Evolutionary conservation across 2,113 vertebrate species (phyloP).

Genomic region (Neomonachus schauinslandi): DNA sequence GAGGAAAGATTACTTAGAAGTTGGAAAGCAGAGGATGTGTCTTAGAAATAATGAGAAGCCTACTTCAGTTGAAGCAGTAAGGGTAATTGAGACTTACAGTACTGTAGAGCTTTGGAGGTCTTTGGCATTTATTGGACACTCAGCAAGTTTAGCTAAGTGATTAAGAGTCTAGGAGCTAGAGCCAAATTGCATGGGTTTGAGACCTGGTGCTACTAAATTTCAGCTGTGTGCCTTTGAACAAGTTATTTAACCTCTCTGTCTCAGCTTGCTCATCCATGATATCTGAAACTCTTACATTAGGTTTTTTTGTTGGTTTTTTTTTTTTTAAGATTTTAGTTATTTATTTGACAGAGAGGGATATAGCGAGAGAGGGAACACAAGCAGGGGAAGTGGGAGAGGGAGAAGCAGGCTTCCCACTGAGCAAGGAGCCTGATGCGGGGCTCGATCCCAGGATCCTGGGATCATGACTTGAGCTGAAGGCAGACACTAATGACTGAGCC

Average conservation of each 20-base stretch:
- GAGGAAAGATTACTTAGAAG: neutral
- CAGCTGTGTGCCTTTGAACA: neutral
- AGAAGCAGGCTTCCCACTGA: no score
- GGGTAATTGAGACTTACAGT: neutral
- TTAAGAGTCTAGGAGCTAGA: neutral
- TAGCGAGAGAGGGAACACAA: no score
- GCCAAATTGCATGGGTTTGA: neutral
- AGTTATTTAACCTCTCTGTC: constrained; percentile 12
- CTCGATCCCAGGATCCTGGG: no score
- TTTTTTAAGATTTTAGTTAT: no score
- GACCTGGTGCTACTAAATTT: neutral
- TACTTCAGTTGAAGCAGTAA: neutral
- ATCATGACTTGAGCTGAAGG: no score
- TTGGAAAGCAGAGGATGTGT: neutral
- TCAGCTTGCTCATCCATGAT: neutral
- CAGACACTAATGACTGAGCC: no score
- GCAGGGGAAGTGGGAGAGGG: no score
- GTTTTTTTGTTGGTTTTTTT: neutral
- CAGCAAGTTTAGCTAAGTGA: constrained; percentile 13
- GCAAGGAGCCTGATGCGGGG: no score
- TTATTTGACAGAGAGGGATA: no score
- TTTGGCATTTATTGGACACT: neutral
- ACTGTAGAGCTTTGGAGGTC: neutral
- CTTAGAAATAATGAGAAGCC: neutral
- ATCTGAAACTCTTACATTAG: neutral